These are phyloP conservation scores for Pseudachorutes palmiensis DNA, from an alignment of 1,140 invertebrate species.

Conservation along the genomic window DNA sequence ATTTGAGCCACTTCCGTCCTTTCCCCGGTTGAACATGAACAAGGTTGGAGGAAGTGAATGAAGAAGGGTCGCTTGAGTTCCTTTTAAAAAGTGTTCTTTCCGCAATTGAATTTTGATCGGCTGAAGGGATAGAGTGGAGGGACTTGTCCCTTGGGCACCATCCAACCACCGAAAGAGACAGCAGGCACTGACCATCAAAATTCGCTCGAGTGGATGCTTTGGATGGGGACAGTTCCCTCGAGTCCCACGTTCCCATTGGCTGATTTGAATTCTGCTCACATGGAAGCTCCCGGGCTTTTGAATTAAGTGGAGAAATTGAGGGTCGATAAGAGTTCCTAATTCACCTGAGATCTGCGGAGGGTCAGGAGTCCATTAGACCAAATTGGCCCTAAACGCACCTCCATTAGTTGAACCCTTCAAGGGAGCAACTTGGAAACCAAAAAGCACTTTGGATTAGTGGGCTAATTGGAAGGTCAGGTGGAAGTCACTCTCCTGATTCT, in stretches of 20 bases:
- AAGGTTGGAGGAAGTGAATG: no score
- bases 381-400: constrained; percentile 6
- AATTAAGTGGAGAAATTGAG: neutral
- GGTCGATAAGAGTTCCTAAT: neutral
- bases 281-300: neutral
- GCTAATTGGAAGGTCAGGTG: no score
- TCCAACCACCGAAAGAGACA: constrained; percentile 4
- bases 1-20: no score
- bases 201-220: constrained; percentile 35
- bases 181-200: constrained; percentile 37
- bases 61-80: neutral
- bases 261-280: constrained; percentile 3
- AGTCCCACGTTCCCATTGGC: neutral
- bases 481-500: no score
- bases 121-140: neutral
- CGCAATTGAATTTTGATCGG: constrained; percentile 30
- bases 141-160: neutral
- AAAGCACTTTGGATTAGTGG: no score
- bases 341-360: constrained; percentile 10
- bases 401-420: neutral
- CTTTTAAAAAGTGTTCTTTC: constrained; percentile 12
- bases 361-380: constrained; percentile 1
- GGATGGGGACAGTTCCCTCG: neutral
- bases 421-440: neutral
- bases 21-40: no score